Evolutionary conservation across 2,797 vertebrate genomes (phyloP), one percentile per base, ranked within the genome.

Genomic region (Acipenser ruthenus): DNA sequence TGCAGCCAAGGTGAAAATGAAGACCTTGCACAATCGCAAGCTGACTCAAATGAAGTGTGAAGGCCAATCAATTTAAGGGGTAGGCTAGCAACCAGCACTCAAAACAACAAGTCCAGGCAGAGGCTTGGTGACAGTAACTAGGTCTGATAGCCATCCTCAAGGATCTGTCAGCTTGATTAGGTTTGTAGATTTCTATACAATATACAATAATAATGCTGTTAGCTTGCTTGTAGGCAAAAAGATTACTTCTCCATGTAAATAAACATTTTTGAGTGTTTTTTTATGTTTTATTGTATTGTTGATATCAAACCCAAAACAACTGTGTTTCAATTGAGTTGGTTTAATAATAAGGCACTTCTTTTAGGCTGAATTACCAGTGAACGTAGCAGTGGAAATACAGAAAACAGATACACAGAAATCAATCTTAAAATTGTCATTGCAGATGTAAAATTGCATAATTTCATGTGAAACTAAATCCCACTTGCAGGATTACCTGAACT

Each of bases 121-220:
- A 65, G 66, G 6, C 64, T 67, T 6, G 8, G 60, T 62, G 59
- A 67, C 67, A 10, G 37, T 73, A 62, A 67, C 70, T 74, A 68
- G 58, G 65, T 69, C 51, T 74, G 75, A 72, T 68, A 10, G 18
- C 56, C 62, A n/a, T n/a, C 76, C 11, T 12, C 71, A 6, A 13
- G 56, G 66, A 69, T 62, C 62, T 65, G 64, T 12, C n/a, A 61
- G 11, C 8, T 58, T 67, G 62, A 71, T 72, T 70, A 72, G 56
- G 67, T 59, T 49, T 2, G 10, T 60, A 49, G 67, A 70, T 67
- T 71, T 62, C 49, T 7, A 52, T 64, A 6, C 9, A 71, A 75
- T 78, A 72, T 72, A 50, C 12, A 58, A 67, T 77, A 77, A 70
- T 72, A 71, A 70, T 70, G 76, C 74, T 78, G 71, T 76, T 68